Evolutionary conservation across 2,113 vertebrate genomes (phyloP).

Genomic region (Myotis brandtii): DNA sequence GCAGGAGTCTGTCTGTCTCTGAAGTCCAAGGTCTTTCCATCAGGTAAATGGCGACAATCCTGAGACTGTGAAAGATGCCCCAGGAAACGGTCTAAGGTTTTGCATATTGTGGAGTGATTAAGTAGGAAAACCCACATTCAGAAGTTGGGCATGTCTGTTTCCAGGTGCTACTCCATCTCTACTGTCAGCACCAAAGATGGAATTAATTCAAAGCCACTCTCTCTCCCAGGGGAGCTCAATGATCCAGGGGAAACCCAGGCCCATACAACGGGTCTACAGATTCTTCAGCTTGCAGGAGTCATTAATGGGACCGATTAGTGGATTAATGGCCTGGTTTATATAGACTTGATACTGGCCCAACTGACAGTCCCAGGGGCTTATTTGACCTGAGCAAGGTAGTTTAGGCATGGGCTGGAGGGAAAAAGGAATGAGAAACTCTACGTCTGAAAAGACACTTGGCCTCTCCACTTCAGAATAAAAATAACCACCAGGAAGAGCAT

Average conservation of each 20-base stretch:
- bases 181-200: background rate
- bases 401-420: background rate
- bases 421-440: background rate
- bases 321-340: background rate
- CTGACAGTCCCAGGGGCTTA: background rate
- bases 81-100: background rate
- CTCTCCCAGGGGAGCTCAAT: background rate
- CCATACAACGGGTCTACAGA: background rate
- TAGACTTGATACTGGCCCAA: background rate
- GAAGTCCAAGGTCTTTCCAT: background rate
- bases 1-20: background rate
- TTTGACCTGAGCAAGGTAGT: background rate
- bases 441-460: background rate
- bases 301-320: background rate
- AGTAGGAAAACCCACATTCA: background rate
- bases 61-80: background rate
- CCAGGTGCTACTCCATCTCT: background rate
- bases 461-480: conserved; percentile 50
- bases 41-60: background rate
- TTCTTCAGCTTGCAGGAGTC: background rate
- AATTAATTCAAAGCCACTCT: background rate
- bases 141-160: background rate
- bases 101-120: background rate
- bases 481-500: conserved; percentile 18
- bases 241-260: background rate